Base-by-base conservation (phyloP, 2,113 vertebrate genomes). In the Gymnocephalus cernua region DNA sequence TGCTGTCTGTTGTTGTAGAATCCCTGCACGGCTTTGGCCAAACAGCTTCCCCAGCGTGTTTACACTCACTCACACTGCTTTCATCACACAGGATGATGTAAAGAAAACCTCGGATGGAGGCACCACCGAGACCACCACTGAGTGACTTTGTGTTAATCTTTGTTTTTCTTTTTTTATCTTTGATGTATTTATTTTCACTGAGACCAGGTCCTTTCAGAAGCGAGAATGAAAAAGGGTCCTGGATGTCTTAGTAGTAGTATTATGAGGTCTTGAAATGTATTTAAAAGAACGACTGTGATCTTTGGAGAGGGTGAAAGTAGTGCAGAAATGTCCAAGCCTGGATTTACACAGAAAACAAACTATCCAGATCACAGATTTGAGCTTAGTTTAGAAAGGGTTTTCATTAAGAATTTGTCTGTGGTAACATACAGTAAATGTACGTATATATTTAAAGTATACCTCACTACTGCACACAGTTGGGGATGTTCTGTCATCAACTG, bases 21-120 rank as follows among this genome's bases (percentile, higher is more conserved):
- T 80, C 85, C 82, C 84, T 44, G 44, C 74, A 67, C 86, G 75
- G 82, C 70, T 80, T 76, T 68, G 77, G 61, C 56, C 76, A 90
- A 91, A 88, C 80, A 88, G 74, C 70, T 74, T 79, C 58, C 82
- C 62, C 59, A 25, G 72, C 67, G 0, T 87, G 88, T 87, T 89
- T 90, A 62, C 57, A 83, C 76, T 74, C 50, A 54, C 83, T 80
- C 64, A 44, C 21, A 48, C 45, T 23, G 23, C 61, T 84, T 65
- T 75, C 82, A 87, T 71, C 53, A 86, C 47, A 50, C n/a, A 64
- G 61, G 53, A 45, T 41, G 10, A 62, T 51, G 32, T 6, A 32
- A 7, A 67, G 23, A 68, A 63, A 56, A 77, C 45, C 41, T 27
- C 1, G 10, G 41, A 35, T 19, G 27, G 12, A 61, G 41, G 25